These are phyloP conservation scores for Umimayanthus kanabou DNA, from an alignment of 92 coral and sea anemone species.

Conservation along the genomic window DNA sequence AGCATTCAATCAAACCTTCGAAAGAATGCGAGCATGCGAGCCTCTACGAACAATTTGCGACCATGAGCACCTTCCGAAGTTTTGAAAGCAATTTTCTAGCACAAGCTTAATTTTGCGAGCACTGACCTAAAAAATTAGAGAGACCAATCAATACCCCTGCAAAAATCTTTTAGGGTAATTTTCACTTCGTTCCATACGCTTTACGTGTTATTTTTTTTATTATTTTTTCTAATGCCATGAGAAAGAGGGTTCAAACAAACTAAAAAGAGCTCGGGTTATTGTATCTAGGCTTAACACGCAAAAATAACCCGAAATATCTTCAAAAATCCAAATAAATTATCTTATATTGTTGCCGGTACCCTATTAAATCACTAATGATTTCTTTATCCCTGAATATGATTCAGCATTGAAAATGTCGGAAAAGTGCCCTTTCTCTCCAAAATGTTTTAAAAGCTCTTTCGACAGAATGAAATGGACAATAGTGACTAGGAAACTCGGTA, in stretches of 20 bases:
- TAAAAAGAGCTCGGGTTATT: not conserved
- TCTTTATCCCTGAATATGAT: slow-evolving; percentile 7
- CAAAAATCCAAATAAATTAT: not conserved
- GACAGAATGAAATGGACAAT: slow-evolving; percentile 4
- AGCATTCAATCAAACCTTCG: no score
- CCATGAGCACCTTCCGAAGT: no score
- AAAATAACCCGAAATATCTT: slow-evolving; percentile 5
- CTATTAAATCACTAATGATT: slow-evolving; percentile 9
- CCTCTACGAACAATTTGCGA: no score
- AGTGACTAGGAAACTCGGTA: not conserved
- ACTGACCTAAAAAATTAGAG: no score
- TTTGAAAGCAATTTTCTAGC: no score
- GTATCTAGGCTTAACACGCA: not conserved
- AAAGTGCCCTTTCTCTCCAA: no score
- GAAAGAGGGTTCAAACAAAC: not conserved
- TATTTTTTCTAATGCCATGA: not conserved
- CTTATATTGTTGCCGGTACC: slow-evolving; percentile 10
- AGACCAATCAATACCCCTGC: not conserved
- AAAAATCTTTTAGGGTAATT: not conserved
- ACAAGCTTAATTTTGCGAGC: no score
- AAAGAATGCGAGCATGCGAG: no score
- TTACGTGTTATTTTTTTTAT: not conserved
- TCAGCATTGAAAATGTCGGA: slow-evolving; percentile 11
- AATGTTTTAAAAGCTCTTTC: not conserved
- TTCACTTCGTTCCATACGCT: not conserved